phyloP scores from a whole-genome alignment of 2,888 invertebrate genomes.

The Polyommatus iphigenia region DNA sequence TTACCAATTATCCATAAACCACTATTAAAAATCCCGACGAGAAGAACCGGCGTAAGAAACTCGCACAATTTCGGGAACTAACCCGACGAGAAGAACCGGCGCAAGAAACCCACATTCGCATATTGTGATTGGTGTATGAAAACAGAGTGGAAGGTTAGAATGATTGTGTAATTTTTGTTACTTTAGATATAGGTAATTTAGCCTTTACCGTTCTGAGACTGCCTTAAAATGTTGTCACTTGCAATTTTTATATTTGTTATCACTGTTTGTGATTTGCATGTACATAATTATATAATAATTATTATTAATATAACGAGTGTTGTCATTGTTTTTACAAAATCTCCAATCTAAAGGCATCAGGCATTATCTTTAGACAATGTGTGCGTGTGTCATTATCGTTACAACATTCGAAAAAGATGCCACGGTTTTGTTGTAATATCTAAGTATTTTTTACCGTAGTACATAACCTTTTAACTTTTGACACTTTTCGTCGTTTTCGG shows the following conservation, averaged over 20 bases:
- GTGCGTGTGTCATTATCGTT: not conserved
- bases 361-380: not conserved
- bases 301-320: too few relatives aligned
- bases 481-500: not conserved
- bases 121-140: too few relatives aligned
- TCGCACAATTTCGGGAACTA: too few relatives aligned
- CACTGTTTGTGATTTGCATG: not conserved
- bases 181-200: too few relatives aligned
- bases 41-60: too few relatives aligned
- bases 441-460: not conserved
- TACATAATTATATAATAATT: not conserved
- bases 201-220: too few relatives aligned
- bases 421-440: not conserved
- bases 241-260: not conserved
- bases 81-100: too few relatives aligned
- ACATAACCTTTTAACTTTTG: not conserved
- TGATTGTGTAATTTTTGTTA: not conserved
- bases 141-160: too few relatives aligned
- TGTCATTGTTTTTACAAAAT: too few relatives aligned
- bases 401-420: too few relatives aligned
- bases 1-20: not conserved
- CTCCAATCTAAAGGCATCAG: not conserved
- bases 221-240: not conserved
- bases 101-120: too few relatives aligned
- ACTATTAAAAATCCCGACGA: too few relatives aligned